phyloP scores from a whole-genome alignment of 2,888 invertebrate genomes.

The Seira sanloemensis region DNA sequence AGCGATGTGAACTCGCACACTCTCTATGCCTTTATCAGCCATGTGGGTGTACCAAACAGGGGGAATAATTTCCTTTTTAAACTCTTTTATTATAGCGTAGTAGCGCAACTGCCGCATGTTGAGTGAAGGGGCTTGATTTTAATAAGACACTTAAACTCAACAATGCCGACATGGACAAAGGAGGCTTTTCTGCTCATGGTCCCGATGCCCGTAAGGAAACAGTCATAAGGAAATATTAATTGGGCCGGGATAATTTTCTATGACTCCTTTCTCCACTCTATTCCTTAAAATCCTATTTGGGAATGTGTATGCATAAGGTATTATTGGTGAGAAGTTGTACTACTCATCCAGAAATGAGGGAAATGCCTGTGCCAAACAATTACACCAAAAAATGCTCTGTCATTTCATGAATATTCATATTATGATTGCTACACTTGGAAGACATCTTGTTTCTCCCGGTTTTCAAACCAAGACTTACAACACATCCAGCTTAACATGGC shows the following conservation, averaged over 20 bases:
- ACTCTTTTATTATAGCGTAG: too few species aligned
- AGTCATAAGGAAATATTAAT: background rate
- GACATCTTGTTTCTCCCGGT: background rate
- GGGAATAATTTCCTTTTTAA: too few species aligned
- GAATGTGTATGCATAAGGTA: background rate
- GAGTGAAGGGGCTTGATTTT: constrained; percentile 4
- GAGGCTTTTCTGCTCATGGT: too few species aligned
- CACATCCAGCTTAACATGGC: too few species aligned
- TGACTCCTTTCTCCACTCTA: background rate
- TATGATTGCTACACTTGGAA: background rate
- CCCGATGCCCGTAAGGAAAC: too few species aligned
- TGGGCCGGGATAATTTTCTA: background rate
- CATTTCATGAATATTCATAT: constrained; percentile 4
- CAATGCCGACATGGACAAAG: too few species aligned
- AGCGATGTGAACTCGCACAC: too few species aligned
- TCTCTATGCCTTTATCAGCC: too few species aligned
- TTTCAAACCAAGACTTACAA: too few species aligned
- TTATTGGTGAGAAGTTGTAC: background rate
- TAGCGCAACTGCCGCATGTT: too few species aligned
- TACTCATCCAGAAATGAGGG: too few species aligned
- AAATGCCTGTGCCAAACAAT: background rate
- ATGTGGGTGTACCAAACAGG: too few species aligned
- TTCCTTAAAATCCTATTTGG: background rate
- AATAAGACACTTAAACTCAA: background rate
- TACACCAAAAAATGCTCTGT: background rate